Evolutionary conservation across 92 coral and sea anemone species (phyloP), one percentile per base, ranked within the genome.

Genomic region (Phenganax subtilis): DNA sequence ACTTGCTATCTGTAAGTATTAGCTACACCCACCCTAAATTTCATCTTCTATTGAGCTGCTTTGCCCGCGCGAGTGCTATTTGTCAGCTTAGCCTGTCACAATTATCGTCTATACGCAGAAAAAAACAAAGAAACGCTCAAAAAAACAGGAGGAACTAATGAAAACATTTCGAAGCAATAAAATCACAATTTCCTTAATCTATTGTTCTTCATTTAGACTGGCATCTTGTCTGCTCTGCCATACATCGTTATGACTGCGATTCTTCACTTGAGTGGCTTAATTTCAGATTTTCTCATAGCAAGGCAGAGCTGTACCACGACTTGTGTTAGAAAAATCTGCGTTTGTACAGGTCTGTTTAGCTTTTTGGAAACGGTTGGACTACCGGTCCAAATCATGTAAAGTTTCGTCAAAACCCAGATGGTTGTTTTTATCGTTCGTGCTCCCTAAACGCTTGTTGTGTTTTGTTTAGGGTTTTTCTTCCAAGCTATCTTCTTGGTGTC

Each of bases 181-280:
- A 20, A 59, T 9, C 88, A 7, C 52, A 10, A 7, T 37, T 57
- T 30, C 16, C 20, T 64, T 29, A 60, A 52, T 29, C 47, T 81
- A 16, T 54, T 30, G 25, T 20, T 20, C 25, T 67, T 27, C 52
- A 7, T 68, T 74, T n/a, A 54, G 98, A 96, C 98, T 84, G 98
- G 98, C 12, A 88, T 93, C 79, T 89, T 93, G 6, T 90, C 98
- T 4, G 90, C 97, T 44, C 84, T 92, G 7, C 98, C 98, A 44
- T 93, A 93, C 63, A 82, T 93, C 10, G 93, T 91, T 63, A 93
- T 93, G 93, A 86, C 96, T 75, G 66, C 88, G 0, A 84, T 91
- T 7, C 88, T 92, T 53, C 96, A 91, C 84, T 25, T 84, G 5
- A 93, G 93, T 4, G 98, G 98, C 63, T 86, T 87, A 7, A 56